These are phyloP conservation scores for Drosophila sulfurigaster DNA, from an alignment of 1,140 invertebrate species.

Conservation along the genomic window DNA sequence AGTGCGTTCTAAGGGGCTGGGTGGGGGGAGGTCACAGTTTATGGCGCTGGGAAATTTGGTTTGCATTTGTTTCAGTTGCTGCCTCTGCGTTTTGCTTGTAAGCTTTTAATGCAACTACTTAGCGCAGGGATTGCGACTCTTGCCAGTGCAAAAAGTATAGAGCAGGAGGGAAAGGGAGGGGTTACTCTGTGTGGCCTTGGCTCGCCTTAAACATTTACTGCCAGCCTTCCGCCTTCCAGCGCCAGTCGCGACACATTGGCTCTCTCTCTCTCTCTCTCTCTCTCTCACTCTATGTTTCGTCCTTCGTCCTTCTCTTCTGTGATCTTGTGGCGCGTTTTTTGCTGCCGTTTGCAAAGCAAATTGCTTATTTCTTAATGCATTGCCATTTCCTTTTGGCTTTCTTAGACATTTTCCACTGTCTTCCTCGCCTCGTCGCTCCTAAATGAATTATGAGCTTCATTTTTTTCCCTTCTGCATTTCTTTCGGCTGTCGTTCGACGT, in stretches of 20 bases:
- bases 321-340: conserved; percentile 54
- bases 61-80: conserved; percentile 70
- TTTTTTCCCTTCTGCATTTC: conserved; percentile 33
- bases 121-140: conserved; percentile 34
- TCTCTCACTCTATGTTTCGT: background rate
- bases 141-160: background rate
- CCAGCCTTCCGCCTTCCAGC: conserved; percentile 45
- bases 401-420: conserved; percentile 63
- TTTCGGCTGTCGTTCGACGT: conserved; percentile 50
- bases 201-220: conserved; percentile 57
- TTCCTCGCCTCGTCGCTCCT: conserved; percentile 6
- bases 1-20: conserved; percentile 4
- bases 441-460: conserved; percentile 71
- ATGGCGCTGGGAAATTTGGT: conserved; percentile 46
- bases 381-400: conserved; percentile 77
- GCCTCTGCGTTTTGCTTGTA: conserved; percentile 58
- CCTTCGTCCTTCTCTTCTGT: conserved; percentile 5
- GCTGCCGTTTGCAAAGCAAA: conserved; percentile 58
- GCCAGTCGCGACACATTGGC: conserved; percentile 59
- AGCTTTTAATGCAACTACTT: conserved; percentile 82
- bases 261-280: background rate
- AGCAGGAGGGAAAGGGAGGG: background rate
- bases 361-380: conserved; percentile 83
- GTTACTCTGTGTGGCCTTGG: conserved; percentile 63
- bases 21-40: conserved; percentile 33